Evolutionary conservation across 2,888 invertebrate species (phyloP), one percentile per base, ranked within the genome.

Genomic region (Lampropteryx suffumata): DNA sequence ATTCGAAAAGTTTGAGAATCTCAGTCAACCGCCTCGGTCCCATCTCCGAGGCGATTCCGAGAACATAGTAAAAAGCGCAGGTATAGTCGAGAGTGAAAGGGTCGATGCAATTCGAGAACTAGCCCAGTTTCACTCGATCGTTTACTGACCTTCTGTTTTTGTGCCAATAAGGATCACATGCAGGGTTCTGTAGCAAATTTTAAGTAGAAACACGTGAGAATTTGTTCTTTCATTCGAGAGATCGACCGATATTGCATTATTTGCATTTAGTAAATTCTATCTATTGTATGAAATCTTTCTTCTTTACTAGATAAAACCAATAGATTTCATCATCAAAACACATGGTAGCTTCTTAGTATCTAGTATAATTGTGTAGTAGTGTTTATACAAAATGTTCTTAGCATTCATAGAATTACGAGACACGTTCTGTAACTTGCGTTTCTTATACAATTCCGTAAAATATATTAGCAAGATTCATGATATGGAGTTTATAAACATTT

Each of bases 71-170:
- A 90, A 89, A 90, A 90, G 85, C 83, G 86, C 90, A 90, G 90
- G 90, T 90, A 89, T 64, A 74, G 65, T 76, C 73, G 88, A 90
- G 84, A 90, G 90, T 90, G 90, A 90, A 90, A 90, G 90, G 90
- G 88, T 87, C 90, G 76, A 77, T 85, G 89, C 90, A 88, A 90
- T 85, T 75, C 76, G 89, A 89, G 85, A 82, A 75, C 78, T 73
- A 72, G 80, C 79, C 82, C 75, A 83, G 87, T 84, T 88, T 86
- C 83, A 76, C 79, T 76, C 58, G 54, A 50, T 66, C 67, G 61
- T 53, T 59, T 32, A 73, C 84, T 88, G 88, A 87, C 89, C 88
- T 83, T 81, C 61, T 50, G 76, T 84, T 85, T 87, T 88, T 86
- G 79, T 71, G 67, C 62, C 64, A 60, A 55, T 57, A 56, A 61